These are phyloP conservation scores for Myzus persicae DNA, from an alignment of 1,140 invertebrate species.

Conservation along the genomic window DNA sequence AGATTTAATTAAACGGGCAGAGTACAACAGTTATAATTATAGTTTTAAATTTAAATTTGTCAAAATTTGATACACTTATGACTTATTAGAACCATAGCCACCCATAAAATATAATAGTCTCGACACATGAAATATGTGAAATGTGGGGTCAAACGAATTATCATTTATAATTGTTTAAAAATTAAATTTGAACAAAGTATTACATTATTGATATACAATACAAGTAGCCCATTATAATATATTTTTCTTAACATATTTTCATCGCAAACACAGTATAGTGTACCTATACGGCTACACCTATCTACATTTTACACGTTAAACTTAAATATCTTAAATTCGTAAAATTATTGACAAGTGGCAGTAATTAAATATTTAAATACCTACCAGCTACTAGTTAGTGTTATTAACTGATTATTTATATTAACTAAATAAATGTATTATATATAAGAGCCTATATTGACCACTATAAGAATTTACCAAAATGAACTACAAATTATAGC, in stretches of 20 bases:
- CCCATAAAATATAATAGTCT: neutral
- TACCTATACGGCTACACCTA: neutral
- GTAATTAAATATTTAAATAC: neutral
- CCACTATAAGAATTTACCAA: neutral
- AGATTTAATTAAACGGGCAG: neutral
- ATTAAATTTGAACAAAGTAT: neutral
- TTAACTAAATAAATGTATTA: neutral
- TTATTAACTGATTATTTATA: neutral
- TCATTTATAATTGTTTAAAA: neutral
- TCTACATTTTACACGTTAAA: neutral
- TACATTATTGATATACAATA: neutral
- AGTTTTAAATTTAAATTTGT: neutral
- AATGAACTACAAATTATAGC: too few relatives aligned
- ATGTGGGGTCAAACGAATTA: neutral
- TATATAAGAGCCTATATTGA: neutral
- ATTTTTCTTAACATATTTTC: neutral
- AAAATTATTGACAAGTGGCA: neutral
- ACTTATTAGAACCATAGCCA: neutral
- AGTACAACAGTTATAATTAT: neutral
- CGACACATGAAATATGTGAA: neutral
- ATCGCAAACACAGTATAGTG: neutral
- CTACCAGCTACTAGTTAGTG: neutral
- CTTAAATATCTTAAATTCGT: neutral
- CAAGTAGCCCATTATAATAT: neutral
- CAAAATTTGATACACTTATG: neutral